Evolutionary conservation across 2,113 vertebrate species (phyloP), one percentile per base, ranked within the genome.

Genomic region (Coryphaenoides rupestris): DNA sequence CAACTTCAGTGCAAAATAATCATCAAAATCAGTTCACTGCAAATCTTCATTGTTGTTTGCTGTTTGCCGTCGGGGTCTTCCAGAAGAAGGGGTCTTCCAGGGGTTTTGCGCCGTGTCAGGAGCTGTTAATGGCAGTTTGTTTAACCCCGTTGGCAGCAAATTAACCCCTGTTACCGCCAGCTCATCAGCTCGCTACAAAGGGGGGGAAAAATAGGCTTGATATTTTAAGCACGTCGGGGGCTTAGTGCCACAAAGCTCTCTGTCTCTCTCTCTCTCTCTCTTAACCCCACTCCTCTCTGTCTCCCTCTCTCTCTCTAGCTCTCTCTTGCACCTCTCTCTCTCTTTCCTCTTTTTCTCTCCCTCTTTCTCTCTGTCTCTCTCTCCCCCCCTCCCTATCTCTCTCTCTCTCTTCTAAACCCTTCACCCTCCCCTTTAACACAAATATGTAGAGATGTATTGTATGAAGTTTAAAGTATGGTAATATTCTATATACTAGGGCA

Each of bases 101-200:
- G 15, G 64, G 19, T 55, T 64, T 24, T 23, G 63, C 7, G 55
- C 60, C 55, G 46, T 50, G 61, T 63, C 76, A 59, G 70, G 72
- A 86, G 77, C 68, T 73, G 69, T 65, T 60, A 76, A 75, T 69
- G 82, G 86, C 87, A 83, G 88, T 93, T 94, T 93, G 88, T 90
- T 93, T 94, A 94, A 95, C 93, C 93, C 92, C 33, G 84, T 90
- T 86, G 74, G 86, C 79, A 73, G 90, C 90, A 91, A 89, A 89
- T 93, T 94, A 93, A 95, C 92, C 93, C 78, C 87, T 90, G 91
- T 93, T 92, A 92, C 55, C 83, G 87, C 85, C 88, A 86, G 85
- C 88, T 90, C 91, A 91, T 91, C 92, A 90, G 81, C 80, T 76
- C 0, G 2, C 82, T 76, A 92, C 86, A 91, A 90, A 84, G 47